phyloP scores from a whole-genome alignment of 2,888 invertebrate genomes.

The Steromphala cineraria region DNA sequence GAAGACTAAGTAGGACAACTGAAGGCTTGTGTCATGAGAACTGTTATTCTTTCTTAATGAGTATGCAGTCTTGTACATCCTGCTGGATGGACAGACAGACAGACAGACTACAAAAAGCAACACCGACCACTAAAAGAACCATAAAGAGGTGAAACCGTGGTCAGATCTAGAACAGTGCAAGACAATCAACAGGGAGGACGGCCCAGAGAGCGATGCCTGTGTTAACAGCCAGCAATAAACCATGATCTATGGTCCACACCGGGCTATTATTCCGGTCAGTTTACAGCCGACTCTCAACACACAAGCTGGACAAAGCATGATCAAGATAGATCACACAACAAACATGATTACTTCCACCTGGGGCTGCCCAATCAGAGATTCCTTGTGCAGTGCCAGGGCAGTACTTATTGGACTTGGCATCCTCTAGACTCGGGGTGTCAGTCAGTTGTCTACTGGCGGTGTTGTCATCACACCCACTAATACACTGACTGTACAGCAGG shows the following conservation, averaged over 20 bases:
- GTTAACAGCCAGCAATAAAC: slow-evolving; percentile 1
- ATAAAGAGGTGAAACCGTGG: too few relatives aligned
- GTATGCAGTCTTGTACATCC: too few relatives aligned
- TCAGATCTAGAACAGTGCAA: not conserved
- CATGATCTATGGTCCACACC: not conserved
- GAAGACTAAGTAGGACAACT: too few relatives aligned
- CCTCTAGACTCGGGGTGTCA: too few relatives aligned
- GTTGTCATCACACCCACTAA: too few relatives aligned
- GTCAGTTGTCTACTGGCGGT: too few relatives aligned
- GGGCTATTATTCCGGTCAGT: slow-evolving; percentile 10
- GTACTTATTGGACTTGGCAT: slow-evolving; percentile 3
- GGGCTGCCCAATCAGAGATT: not conserved
- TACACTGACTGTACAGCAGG: too few relatives aligned
- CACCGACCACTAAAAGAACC: too few relatives aligned
- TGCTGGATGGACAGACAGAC: too few relatives aligned
- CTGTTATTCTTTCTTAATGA: too few relatives aligned
- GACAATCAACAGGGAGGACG: not conserved
- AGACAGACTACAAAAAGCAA: too few relatives aligned
- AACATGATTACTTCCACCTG: not conserved
- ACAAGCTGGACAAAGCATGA: not conserved
- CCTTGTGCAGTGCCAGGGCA: not conserved
- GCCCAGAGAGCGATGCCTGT: not conserved
- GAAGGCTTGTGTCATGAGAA: too few relatives aligned
- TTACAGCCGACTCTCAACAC: slow-evolving; percentile 3
- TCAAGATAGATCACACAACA: not conserved